Base-by-base conservation (phyloP, 2,888 invertebrate genomes). In the Cephus rjabovi region DNA sequence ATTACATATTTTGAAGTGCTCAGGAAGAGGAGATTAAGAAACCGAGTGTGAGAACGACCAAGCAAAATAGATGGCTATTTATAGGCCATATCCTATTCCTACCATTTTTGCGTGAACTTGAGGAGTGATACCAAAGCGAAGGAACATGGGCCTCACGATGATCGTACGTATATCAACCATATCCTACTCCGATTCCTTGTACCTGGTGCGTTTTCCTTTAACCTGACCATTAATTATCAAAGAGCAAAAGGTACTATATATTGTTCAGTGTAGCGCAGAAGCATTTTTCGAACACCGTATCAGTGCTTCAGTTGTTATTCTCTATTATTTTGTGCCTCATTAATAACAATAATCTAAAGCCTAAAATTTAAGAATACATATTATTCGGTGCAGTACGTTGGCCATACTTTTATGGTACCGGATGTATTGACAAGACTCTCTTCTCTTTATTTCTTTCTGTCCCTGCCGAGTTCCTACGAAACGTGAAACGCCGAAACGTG, bases 101-200 rank as follows among this genome's bases (percentile, higher is more conserved):
- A 83, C 84, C 82, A 85, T 85, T 86, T 84, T 85, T 84, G 82
- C 83, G 83, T 87, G 88, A 87, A 87, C 87, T 88, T 88, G 87
- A 87, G 85, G 87, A 85, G 82, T 33, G 79, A 69, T 69, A 69
- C 40, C 40, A 79, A 40, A 76, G 40, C n/a, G 35, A 37, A 37
- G 77, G 79, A 79, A 81, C 77, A 79, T 79, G 81, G 80, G 79
- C 78, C 76, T 80, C 80, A 79, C 77, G 78, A 81, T 76, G 81
- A 83, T 81, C 80, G 86, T 86, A 86, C 79, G 86, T 86, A 87
- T 83, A 75, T 73, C 74, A 23, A 69, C 34, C n/a, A 34, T 15
- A 35, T 31, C 34, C 69, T 75, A 9, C 40, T 77, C 69, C 69
- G 34, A 35, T 34, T 34, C 74, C 69, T 56, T 56, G 1, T 56